phyloP scores from a whole-genome alignment of 2,113 vertebrate species.

The Hippocampus guttulatus region DNA sequence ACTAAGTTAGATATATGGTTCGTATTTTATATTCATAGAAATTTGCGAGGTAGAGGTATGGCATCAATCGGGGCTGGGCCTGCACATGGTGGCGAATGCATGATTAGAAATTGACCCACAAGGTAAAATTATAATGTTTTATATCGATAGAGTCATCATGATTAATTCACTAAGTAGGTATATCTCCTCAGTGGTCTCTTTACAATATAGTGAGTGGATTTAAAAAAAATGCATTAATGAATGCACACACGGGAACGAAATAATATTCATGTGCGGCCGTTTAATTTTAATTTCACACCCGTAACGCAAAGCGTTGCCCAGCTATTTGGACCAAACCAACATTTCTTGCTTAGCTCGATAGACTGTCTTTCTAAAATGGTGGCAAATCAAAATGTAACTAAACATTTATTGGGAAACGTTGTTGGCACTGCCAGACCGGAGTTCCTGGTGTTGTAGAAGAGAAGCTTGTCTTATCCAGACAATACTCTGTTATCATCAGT shows the following conservation, averaged over 20 bases:
- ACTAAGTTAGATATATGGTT: background rate
- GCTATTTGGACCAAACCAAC: no score
- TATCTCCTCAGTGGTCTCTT: background rate
- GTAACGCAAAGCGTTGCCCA: no score
- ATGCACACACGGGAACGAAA: background rate
- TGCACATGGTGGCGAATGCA: background rate
- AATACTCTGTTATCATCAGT: no score
- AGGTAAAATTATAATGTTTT: background rate
- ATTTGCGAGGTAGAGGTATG: background rate
- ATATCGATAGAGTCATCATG: background rate
- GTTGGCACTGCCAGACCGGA: no score
- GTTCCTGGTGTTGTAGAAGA: no score
- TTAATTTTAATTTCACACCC: no score
- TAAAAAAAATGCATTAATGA: background rate
- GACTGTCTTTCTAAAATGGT: background rate
- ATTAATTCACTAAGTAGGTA: background rate
- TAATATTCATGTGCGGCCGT: no score
- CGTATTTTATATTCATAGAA: background rate
- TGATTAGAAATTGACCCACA: background rate
- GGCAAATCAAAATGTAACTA: background rate
- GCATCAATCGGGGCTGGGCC: background rate
- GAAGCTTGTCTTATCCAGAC: no score
- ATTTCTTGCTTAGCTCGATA: background rate
- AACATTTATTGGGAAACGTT: background rate
- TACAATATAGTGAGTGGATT: background rate